Evolutionary conservation across 2,797 vertebrate genomes (phyloP).

Genomic region (Tamandua tetradactyla): DNA sequence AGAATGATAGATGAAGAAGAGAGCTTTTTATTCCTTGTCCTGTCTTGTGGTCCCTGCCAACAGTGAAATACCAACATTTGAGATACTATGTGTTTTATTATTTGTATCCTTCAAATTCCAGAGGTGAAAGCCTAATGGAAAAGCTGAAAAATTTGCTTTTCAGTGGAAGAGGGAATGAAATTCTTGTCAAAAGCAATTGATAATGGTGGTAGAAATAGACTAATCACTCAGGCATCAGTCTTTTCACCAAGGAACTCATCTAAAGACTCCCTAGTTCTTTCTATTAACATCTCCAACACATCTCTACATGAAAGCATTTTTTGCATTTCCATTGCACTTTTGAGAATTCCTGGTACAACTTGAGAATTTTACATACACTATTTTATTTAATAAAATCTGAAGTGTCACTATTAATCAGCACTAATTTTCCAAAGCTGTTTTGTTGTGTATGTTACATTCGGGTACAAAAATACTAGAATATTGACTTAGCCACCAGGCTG

Average conservation of each 20-base stretch:
- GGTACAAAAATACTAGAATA: not conserved
- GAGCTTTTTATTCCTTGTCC: not conserved
- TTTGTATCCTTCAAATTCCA: not conserved
- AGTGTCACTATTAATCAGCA: not conserved
- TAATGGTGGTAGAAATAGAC: not conserved
- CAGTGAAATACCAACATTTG: slow-evolving; percentile 3
- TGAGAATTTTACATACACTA: not conserved
- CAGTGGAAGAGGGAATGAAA: not conserved
- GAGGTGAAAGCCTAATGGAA: not conserved
- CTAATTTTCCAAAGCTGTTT: not conserved
- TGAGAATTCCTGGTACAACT: not conserved
- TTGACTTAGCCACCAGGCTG: not conserved
- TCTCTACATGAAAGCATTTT: not conserved
- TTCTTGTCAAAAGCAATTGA: not conserved
- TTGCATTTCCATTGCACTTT: not conserved
- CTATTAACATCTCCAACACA: not conserved
- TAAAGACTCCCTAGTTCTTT: not conserved
- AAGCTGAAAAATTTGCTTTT: slow-evolving; percentile 11
- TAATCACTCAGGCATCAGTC: not conserved
- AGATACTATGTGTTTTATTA: not conserved
- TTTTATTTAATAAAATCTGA: not conserved
- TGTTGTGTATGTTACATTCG: not conserved
- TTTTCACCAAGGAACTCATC: not conserved
- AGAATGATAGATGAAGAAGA: not conserved
- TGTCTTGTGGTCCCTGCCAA: not conserved